Conservation (phyloP, 2,888 invertebrate species). For the Leptarthrus brevirostris region DNA sequence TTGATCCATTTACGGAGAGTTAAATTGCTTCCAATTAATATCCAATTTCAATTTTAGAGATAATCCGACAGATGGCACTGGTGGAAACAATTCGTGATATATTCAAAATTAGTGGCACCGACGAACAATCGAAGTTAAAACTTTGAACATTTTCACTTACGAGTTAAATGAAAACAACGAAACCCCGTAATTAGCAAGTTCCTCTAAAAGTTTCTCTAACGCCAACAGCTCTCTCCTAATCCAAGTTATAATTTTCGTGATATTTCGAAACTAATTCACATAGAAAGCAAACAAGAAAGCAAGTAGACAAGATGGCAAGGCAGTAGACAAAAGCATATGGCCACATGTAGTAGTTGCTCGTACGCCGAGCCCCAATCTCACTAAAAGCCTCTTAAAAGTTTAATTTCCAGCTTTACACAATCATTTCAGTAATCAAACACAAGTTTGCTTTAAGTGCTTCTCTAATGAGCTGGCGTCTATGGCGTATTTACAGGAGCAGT, state of each 20-base stretch:
- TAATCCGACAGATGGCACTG: too few species aligned
- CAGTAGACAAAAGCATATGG: not conserved
- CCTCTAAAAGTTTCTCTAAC: not conserved
- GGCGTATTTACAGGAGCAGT: conserved; percentile 5
- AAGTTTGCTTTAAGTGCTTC: conserved; percentile 46
- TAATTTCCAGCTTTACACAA: conserved; percentile 46
- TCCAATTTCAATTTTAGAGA: too few species aligned
- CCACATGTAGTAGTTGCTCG: not conserved
- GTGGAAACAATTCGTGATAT: too few species aligned
- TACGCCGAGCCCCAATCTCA: conserved; percentile 14
- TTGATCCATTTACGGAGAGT: too few species aligned
- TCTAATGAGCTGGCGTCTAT: conserved; percentile 38
- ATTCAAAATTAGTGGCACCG: too few species aligned
- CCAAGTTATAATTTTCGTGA: conserved; percentile 32
- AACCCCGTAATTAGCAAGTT: conserved; percentile 28
- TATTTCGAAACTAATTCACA: conserved; percentile 18
- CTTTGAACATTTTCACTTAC: conserved; percentile 33
- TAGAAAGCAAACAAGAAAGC: not conserved
- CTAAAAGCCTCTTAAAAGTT: conserved; percentile 46
- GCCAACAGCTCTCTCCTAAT: conserved; percentile 13
- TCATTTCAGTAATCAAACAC: conserved; percentile 45
- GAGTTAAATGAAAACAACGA: conserved; percentile 23
- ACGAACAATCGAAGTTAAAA: not conserved
- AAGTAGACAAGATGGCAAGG: not conserved
- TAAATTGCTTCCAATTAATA: too few species aligned